Evolutionary conservation across 2,797 vertebrate species (phyloP).

Genomic region (Geotria australis): DNA sequence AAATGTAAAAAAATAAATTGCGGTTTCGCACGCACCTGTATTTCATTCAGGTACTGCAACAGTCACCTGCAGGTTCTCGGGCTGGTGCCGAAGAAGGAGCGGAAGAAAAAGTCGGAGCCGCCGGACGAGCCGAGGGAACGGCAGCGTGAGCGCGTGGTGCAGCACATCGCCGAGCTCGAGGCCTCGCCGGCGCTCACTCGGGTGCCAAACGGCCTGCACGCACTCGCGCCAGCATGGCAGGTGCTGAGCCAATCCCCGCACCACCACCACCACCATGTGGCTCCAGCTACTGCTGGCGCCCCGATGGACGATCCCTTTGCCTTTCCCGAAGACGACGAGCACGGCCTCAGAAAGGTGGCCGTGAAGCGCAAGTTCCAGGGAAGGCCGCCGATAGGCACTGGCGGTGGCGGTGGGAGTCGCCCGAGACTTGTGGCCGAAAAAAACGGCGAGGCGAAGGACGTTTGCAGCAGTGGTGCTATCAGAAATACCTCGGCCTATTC

Average conservation of each 20-base stretch:
- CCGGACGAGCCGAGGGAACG: slow-evolving; percentile 45
- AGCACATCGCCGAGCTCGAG: background rate
- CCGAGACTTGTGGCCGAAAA: no score
- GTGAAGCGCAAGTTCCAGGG: background rate
- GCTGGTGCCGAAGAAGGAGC: slow-evolving; percentile 97
- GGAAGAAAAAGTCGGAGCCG: slow-evolving; percentile 92
- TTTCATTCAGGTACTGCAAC: slow-evolving; percentile 65
- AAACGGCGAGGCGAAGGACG: no score
- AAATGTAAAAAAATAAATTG: background rate
- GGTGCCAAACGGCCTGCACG: background rate
- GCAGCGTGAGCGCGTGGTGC: background rate
- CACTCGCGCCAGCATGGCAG: background rate
- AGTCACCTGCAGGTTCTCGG: slow-evolving; percentile 97
- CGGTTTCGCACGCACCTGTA: background rate
- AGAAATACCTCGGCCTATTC: no score
- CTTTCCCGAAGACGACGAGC: background rate
- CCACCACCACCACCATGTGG: no score
- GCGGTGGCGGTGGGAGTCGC: no score
- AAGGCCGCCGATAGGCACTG: no score
- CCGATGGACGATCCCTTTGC: background rate
- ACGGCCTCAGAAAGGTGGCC: background rate
- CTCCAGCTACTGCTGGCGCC: background rate
- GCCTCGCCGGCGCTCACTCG: background rate
- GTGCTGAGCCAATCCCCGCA: no score
- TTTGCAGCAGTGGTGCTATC: no score